Conservation (phyloP, 2,113 vertebrate species). For the Ibidorhyncha struthersii region DNA sequence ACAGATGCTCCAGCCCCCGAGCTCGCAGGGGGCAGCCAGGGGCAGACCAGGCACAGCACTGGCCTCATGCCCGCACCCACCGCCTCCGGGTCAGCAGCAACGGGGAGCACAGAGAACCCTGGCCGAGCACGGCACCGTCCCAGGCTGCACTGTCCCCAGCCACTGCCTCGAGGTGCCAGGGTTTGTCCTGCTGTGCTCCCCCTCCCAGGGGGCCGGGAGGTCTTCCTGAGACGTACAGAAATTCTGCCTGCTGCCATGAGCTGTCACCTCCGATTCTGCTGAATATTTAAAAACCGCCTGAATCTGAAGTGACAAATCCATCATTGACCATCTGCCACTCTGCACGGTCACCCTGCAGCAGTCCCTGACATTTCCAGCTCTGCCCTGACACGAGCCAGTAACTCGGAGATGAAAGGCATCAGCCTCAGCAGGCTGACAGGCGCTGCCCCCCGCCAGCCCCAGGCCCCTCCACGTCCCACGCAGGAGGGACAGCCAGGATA, state of each 20-base stretch:
- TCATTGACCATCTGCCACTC: conserved; percentile 70
- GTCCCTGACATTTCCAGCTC: conserved; percentile 64
- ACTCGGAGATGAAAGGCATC: conserved; percentile 34
- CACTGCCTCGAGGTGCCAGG: background rate
- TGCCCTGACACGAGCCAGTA: conserved; percentile 46
- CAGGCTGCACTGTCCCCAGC: background rate
- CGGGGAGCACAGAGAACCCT: background rate
- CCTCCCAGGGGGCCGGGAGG: background rate
- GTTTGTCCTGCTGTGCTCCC: background rate
- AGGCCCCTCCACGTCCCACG: background rate
- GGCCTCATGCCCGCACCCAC: background rate
- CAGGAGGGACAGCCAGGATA: background rate
- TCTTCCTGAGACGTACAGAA: background rate
- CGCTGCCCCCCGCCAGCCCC: background rate
- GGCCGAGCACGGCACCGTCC: accelerated
- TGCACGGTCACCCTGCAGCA: conserved; percentile 60
- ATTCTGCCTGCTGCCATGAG: conserved; percentile 52
- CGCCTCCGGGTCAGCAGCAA: background rate
- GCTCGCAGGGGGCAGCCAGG: background rate
- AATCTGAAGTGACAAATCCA: conserved; percentile 68
- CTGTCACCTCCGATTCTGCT: conserved; percentile 64
- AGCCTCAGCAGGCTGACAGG: conserved; percentile 44
- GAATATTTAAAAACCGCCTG: conserved; percentile 59
- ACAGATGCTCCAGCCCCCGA: background rate
- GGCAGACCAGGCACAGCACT: background rate